Conservation (phyloP, 2,113 vertebrate genomes). For the Xyliphius kryptos region DNA sequence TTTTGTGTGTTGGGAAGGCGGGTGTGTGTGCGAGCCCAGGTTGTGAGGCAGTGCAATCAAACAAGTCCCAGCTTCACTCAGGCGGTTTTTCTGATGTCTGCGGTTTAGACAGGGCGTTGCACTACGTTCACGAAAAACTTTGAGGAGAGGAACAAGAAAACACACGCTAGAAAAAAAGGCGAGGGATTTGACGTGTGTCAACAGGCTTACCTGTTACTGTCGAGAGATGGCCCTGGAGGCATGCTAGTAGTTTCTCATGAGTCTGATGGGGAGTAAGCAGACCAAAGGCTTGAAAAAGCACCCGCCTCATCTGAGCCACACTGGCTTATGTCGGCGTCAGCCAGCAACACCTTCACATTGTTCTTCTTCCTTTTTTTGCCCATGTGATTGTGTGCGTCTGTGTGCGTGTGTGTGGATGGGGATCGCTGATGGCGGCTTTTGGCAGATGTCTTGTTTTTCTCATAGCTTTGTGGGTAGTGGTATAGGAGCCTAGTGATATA, state of each 20-base stretch:
- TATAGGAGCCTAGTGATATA: conserved; percentile 27
- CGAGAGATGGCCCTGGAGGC: conserved; percentile 60
- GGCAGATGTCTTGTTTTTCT: conserved; percentile 38
- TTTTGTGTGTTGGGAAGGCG: conserved; percentile 10
- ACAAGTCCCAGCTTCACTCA: conserved; percentile 65
- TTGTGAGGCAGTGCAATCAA: conserved; percentile 54
- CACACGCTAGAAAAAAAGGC: conserved; percentile 54
- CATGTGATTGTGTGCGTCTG: conserved; percentile 21
- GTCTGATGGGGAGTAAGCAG: conserved; percentile 63
- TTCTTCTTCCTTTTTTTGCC: conserved; percentile 28
- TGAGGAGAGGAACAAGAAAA: conserved; percentile 27
- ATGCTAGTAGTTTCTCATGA: conserved; percentile 70
- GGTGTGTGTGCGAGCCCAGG: conserved; percentile 43
- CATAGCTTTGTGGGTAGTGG: conserved; percentile 42
- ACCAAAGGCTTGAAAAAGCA: conserved; percentile 61
- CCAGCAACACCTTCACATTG: conserved; percentile 54
- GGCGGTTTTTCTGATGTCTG: conserved; percentile 67
- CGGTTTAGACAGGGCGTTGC: conserved; percentile 73
- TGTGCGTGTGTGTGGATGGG: conserved; percentile 27
- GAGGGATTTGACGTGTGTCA: conserved; percentile 71
- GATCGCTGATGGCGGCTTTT: conserved; percentile 22
- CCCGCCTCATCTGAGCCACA: conserved; percentile 65
- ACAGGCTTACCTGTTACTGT: conserved; percentile 70
- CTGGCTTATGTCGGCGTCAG: conserved; percentile 71
- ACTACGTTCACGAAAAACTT: conserved; percentile 46